Evolutionary conservation across 2,888 invertebrate genomes (phyloP), one percentile per base, ranked within the genome.

Genomic region (Thereva nobilitata): DNA sequence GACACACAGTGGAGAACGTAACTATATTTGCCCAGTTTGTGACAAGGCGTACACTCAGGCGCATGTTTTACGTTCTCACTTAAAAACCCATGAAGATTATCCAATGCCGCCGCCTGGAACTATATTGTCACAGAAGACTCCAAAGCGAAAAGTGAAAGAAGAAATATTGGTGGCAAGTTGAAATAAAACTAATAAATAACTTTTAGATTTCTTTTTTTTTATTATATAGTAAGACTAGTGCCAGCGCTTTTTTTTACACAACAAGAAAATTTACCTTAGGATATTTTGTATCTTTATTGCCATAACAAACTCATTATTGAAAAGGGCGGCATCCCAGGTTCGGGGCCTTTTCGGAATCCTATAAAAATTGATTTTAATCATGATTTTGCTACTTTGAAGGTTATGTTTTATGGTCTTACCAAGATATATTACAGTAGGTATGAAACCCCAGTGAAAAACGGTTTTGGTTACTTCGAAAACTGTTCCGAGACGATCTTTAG

Each of bases 271-370:
- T 40, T 10, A 50, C 50, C 35, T 35, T 37, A 9, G 42, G 40
- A 38, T 49, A 12, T 42, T 4, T 9, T 38, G 38, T 4, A 54
- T 54, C 34, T 47, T 71, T 78, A 80, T 61, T 80, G 80, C 80
- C 80, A 80, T 50, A 80, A 70, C 5, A 80, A 72, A 67, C 78
- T 80, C 66, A 80, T 63, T 3, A 80, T 12, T 0, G 75, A 71
- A 10, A 80, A 78, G 67, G 86, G 84, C n/a, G 89, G 88, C 85
- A 86, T 86, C 5, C 89, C 89, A 41, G 86, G 85, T 74, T 89
- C 89, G 34, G 89, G 83, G 37, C 89, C 89, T 77, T 87, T 86
- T 70, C 80, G 82, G 73, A 88, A 89, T 68, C 89, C 89, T 89
- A 71, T 10, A 80, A 77, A 64, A 41, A 55, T 61, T 23, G 38